Conservation (phyloP, 2,113 vertebrate species). For the Peromyscus leucopus region DNA sequence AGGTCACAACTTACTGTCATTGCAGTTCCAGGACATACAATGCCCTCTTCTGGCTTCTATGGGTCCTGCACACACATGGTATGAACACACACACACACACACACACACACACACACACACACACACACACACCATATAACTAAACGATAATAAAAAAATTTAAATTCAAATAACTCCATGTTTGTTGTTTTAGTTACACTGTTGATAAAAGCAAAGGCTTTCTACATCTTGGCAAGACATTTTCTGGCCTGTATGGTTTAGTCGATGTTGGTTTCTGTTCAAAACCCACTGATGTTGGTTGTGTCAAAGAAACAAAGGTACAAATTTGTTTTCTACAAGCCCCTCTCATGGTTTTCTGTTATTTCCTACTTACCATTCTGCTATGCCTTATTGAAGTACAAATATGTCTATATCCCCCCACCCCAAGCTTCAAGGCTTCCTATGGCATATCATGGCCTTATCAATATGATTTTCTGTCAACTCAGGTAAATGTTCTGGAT, state of each 20-base stretch:
- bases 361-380: neutral
- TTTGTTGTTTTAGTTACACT: slow-evolving; percentile 41
- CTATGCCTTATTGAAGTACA: neutral
- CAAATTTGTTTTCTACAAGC: slow-evolving; percentile 14
- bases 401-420: neutral
- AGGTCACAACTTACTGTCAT: neutral
- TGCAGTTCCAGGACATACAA: neutral
- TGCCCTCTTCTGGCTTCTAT: neutral
- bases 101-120: no score
- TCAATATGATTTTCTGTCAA: neutral
- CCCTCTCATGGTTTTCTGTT: neutral
- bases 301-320: slow-evolving; percentile 49
- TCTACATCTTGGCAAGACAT: slow-evolving; percentile 55
- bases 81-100: neutral
- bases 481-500: neutral
- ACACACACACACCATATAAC: neutral
- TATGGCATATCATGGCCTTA: neutral
- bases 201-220: slow-evolving; percentile 61
- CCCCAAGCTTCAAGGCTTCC: neutral
- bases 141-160: neutral
- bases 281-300: slow-evolving; percentile 60
- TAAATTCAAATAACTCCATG: neutral
- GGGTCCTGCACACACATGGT: no score
- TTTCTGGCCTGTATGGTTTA: slow-evolving; percentile 65
- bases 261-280: slow-evolving; percentile 65